Evolutionary conservation across 2,888 invertebrate species (phyloP).

Genomic region (Lithophane socia): DNA sequence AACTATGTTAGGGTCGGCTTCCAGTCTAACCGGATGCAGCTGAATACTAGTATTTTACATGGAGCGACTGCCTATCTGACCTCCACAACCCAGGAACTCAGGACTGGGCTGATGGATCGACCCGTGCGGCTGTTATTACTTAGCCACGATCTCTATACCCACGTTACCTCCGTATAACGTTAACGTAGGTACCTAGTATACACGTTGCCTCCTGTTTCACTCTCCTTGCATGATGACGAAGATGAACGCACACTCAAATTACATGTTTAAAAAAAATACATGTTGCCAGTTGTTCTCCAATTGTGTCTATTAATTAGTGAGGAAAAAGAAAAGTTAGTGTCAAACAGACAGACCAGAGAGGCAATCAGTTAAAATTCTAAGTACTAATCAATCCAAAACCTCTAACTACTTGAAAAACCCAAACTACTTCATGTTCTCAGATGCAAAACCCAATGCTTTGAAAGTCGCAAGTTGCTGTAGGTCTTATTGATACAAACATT

Average conservation of each 20-base stretch:
- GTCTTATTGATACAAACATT: neutral
- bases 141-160: too few relatives aligned
- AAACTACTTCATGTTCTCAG: conserved; percentile 24
- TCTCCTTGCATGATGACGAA: conserved; percentile 6
- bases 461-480: conserved; percentile 40
- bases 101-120: too few relatives aligned
- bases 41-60: too few relatives aligned
- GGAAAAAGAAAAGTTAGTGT: conserved; percentile 54
- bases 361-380: conserved; percentile 38
- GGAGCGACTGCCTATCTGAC: too few relatives aligned
- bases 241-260: conserved; percentile 21
- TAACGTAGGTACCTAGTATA: neutral
- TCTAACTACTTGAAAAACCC: conserved; percentile 54
- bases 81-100: too few relatives aligned
- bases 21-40: too few relatives aligned
- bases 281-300: conserved; percentile 24
- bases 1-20: too few relatives aligned
- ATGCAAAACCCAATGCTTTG: conserved; percentile 48
- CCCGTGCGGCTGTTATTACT: too few relatives aligned
- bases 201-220: too few relatives aligned
- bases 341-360: conserved; percentile 40
- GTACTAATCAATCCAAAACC: conserved; percentile 44
- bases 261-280: neutral
- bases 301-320: conserved; percentile 33
- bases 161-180: too few relatives aligned